These are phyloP conservation scores for Furnarius figulus DNA, from an alignment of 2,113 vertebrate species.

Conservation along the genomic window DNA sequence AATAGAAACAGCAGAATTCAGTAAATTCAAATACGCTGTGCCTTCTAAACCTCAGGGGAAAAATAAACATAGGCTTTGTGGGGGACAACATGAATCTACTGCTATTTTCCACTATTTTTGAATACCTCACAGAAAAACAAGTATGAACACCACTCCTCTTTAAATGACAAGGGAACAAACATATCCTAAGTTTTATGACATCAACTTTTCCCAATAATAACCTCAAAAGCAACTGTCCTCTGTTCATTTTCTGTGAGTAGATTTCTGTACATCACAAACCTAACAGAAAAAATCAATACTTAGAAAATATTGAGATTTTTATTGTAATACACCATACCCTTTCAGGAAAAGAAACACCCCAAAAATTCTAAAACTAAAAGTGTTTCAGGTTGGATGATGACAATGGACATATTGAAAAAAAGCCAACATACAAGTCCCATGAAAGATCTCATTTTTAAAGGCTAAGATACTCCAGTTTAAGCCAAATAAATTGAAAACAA, in stretches of 20 bases:
- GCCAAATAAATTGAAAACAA: neutral
- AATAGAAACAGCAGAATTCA: neutral
- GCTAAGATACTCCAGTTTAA: neutral
- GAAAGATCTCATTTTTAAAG: neutral
- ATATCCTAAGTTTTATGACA: neutral
- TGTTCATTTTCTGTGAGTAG: neutral
- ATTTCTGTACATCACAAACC: neutral
- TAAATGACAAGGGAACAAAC: neutral
- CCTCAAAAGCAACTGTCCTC: neutral
- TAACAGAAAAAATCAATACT: neutral
- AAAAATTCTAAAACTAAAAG: neutral
- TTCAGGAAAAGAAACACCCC: neutral
- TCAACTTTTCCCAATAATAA: neutral
- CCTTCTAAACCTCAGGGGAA: neutral
- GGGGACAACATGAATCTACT: neutral
- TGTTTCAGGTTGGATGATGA: neutral
- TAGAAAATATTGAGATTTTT: neutral
- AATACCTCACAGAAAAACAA: neutral
- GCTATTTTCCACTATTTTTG: neutral
- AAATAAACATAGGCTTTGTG: neutral
- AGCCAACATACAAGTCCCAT: neutral
- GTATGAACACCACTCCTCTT: neutral
- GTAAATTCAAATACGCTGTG: neutral
- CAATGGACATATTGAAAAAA: neutral
- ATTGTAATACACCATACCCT: neutral